These are phyloP conservation scores for Mastomys natalensis DNA, from an alignment of 2,113 vertebrate species.

Conservation along the genomic window DNA sequence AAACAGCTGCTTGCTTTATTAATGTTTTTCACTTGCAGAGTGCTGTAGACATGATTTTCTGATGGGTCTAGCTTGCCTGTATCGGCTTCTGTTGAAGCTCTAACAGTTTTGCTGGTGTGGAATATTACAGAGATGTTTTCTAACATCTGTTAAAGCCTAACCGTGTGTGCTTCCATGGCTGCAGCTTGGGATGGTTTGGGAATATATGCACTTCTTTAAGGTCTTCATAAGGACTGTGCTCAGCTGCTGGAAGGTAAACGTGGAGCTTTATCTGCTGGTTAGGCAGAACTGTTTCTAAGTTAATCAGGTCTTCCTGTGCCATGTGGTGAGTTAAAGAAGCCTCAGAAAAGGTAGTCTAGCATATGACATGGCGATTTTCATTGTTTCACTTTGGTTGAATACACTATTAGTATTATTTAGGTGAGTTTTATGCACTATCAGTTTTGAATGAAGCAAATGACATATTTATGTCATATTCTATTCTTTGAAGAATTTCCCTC, in stretches of 20 bases:
- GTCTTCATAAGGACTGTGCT: background rate
- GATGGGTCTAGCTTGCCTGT: background rate
- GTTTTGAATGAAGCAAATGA: constrained; percentile 1
- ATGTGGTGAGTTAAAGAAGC: background rate
- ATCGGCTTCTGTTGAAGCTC: background rate
- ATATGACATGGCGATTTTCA: background rate
- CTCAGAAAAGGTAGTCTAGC: background rate
- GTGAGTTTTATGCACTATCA: background rate
- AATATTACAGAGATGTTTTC: constrained; percentile 25
- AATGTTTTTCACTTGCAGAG: background rate
- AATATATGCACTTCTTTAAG: background rate
- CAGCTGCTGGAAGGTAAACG: background rate
- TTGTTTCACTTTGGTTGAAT: background rate
- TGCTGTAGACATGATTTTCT: background rate
- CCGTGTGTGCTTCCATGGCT: background rate
- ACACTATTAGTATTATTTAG: background rate
- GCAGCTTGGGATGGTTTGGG: background rate
- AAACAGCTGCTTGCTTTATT: background rate
- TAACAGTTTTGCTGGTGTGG: constrained; percentile 76
- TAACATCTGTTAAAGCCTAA: background rate
- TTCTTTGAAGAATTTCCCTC: constrained; percentile 1
- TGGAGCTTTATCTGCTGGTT: background rate
- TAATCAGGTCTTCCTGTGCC: background rate
- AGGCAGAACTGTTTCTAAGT: background rate
- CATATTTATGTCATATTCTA: background rate